phyloP scores from a whole-genome alignment of 2,888 invertebrate species.

The Tribolium freemani region DNA sequence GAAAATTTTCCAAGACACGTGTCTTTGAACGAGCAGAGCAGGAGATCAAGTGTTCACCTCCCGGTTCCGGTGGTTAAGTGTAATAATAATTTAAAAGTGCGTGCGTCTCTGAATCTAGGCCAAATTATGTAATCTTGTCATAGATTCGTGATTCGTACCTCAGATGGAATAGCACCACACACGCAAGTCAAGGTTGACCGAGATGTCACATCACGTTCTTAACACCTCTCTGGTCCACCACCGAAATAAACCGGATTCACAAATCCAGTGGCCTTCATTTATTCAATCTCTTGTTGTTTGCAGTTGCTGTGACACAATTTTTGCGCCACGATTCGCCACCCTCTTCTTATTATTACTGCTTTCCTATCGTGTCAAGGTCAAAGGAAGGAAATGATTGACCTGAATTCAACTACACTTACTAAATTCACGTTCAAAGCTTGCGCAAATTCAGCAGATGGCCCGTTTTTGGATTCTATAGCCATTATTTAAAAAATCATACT shows the following conservation, averaged over 20 bases:
- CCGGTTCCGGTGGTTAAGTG: conserved; percentile 23
- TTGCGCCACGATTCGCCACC: background rate
- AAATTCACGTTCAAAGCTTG: conserved; percentile 30
- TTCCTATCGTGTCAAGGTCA: conserved; percentile 56
- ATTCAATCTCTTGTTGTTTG: background rate
- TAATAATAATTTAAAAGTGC: conserved; percentile 8
- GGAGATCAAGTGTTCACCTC: no score
- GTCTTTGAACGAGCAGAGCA: no score
- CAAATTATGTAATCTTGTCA: conserved; percentile 42
- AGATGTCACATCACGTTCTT: conserved; percentile 10
- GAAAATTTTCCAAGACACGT: no score
- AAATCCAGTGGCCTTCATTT: conserved; percentile 33
- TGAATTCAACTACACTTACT: conserved; percentile 46
- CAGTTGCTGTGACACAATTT: conserved; percentile 40
- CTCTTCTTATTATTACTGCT: background rate
- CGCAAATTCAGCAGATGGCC: background rate
- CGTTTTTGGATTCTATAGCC: no score
- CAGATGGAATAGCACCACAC: conserved; percentile 21
- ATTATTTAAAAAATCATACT: no score
- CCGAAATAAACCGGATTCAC: conserved; percentile 27
- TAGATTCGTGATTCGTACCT: conserved; percentile 14
- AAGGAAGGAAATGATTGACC: conserved; percentile 61
- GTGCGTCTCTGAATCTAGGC: conserved; percentile 41
- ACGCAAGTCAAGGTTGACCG: conserved; percentile 46
- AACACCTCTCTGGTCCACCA: conserved; percentile 27